Percentiles rank a stretch among this genome's conserved stretches.
Conservation (phyloP, 2,888 invertebrate genomes). For the Seira musarum region DNA sequence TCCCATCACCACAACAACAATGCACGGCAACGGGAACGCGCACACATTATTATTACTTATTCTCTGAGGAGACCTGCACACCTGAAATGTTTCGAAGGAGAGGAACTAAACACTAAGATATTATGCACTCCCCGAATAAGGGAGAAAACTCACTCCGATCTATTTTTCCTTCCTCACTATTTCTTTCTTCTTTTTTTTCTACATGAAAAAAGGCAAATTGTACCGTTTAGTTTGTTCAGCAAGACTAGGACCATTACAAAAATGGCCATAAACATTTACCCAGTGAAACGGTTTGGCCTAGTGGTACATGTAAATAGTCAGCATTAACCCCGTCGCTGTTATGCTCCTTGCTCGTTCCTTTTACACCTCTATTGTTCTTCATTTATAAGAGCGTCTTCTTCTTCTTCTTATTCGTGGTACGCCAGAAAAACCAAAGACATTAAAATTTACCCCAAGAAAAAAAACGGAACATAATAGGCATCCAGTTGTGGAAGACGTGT, state of each 20-base stretch:
- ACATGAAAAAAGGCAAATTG: not conserved
- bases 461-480: not conserved
- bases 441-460: not conserved
- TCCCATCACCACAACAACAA: slow-evolving; percentile 13
- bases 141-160: not conserved
- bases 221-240: not conserved
- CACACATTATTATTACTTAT: slow-evolving; percentile 31
- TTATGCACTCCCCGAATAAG: not conserved
- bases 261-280: slow-evolving; percentile 6
- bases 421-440: slow-evolving; percentile 2
- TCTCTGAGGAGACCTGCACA: slow-evolving; percentile 29
- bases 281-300: not conserved
- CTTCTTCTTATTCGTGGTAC: not conserved
- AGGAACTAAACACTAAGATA: not conserved
- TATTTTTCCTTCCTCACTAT: not conserved
- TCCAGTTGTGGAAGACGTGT: not conserved
- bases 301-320: not conserved
- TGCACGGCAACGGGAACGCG: not conserved
- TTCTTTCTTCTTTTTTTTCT: not conserved
- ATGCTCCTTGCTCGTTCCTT: not conserved
- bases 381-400: slow-evolving; percentile 3
- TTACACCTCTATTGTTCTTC: not conserved
- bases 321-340: not conserved
- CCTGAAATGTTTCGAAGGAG: slow-evolving; percentile 25
- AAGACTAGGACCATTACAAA: not conserved